Evolutionary conservation across 2,113 vertebrate genomes (phyloP), one percentile per base, ranked within the genome.

Genomic region (Cavia porcellus): DNA sequence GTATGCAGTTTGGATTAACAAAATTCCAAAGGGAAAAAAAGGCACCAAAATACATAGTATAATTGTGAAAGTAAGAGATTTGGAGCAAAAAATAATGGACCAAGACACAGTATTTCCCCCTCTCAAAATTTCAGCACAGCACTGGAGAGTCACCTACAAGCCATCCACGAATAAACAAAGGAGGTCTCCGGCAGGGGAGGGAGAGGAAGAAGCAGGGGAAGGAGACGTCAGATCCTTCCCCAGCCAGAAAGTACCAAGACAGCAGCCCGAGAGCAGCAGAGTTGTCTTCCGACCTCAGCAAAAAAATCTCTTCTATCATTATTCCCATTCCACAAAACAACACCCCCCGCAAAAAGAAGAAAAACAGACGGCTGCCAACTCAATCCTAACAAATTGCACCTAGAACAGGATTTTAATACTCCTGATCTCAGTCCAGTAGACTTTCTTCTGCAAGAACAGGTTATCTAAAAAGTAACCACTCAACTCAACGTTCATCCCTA

Each of bases 111-210:
- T 90, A 93, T 74, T 94, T 96, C 77, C 88, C 96, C 92, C 93
- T 96, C 90, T 89, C 77, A 92, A 88, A 79, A 97, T 94, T 93
- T 89, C 96, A 88, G 84, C 57, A 68, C 88, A 92, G 64, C 93
- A 88, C 92, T 93, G 32, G 55, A 94, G 89, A 97, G 95, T 98
- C 97, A 98, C 98, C 98, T 97, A 97, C 96, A 90, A 97, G 87
- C 97, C 96, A 96, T 90, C 95, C 92, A 95, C 96, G 97, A 80
- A 95, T 95, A 96, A 98, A 98, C 98, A 99, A 98, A 98, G 98
- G 97, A 97, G 94, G 94, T 64, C 96, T 97, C 97, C 83, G 93
- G 97, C 96, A 98, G 92, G 98, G 98, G 97, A 98, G 88, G 61
- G 95, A 96, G 95, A 93, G 25, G 75, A 93, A 94, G 10, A 75